Percentiles rank a stretch among this genome's conserved stretches.
These are phyloP conservation scores for Xestia rhomboidea DNA, from an alignment of 2,888 invertebrate species.

Conservation along the genomic window DNA sequence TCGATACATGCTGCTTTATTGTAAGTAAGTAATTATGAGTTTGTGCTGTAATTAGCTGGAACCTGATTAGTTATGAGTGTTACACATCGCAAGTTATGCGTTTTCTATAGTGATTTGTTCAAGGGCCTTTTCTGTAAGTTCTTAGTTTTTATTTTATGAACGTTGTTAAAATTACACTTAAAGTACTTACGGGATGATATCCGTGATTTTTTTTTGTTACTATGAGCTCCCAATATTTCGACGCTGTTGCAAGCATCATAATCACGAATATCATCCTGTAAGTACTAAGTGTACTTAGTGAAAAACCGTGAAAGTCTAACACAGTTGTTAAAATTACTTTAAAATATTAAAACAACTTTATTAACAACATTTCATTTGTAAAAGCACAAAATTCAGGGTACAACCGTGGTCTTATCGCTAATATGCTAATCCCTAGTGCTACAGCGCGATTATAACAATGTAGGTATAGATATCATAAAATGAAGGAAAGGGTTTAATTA, in stretches of 20 bases:
- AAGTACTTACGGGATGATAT: too few relatives aligned
- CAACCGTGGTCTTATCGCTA: neutral
- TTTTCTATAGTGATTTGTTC: neutral
- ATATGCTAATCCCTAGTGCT: neutral
- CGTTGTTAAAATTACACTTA: neutral
- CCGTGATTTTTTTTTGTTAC: too few relatives aligned
- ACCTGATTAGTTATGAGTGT: neutral
- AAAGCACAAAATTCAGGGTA: neutral
- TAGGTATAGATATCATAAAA: neutral
- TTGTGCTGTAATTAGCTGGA: constrained; percentile 12
- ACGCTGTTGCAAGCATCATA: too few relatives aligned
- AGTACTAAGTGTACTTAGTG: too few relatives aligned
- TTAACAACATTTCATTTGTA: neutral
- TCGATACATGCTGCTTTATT: constrained; percentile 1
- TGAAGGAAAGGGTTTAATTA: neutral
- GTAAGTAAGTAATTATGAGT: constrained; percentile 15
- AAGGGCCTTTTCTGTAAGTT: neutral
- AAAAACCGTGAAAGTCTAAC: too few relatives aligned
- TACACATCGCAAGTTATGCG: neutral
- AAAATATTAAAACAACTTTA: neutral
- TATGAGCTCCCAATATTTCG: too few relatives aligned
- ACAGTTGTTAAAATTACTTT: neutral
- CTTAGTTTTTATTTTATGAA: neutral
- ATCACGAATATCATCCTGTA: too few relatives aligned
- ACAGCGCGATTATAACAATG: neutral